Percentiles rank a stretch among this genome's conserved stretches.
phyloP scores from a whole-genome alignment of 2,888 invertebrate species.

The Ditylenchus weischeri region DNA sequence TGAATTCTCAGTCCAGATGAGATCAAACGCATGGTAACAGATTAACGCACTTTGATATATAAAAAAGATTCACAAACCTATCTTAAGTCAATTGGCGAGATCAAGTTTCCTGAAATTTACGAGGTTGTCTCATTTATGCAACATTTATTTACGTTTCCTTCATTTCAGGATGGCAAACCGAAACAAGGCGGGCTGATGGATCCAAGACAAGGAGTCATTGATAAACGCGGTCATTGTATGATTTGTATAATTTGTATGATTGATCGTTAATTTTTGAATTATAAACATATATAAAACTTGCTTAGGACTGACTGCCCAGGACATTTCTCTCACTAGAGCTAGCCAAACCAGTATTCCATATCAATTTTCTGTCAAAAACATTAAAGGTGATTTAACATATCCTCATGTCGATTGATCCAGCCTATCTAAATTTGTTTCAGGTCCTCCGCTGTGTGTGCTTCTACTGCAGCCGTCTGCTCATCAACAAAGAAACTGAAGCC shows the following conservation, averaged over 20 bases:
- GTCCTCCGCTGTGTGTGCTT: constrained; percentile 97
- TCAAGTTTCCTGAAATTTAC: too few species aligned
- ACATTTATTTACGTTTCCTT: too few species aligned
- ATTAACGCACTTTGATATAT: too few species aligned
- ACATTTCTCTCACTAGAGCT: constrained; percentile 97
- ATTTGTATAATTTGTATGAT: constrained; percentile 87
- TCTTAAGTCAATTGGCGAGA: too few species aligned
- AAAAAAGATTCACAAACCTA: too few species aligned
- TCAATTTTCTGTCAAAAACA: constrained; percentile 93
- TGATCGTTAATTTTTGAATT: too few species aligned
- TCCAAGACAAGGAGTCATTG: constrained; percentile 94
- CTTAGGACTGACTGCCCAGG: constrained; percentile 85
- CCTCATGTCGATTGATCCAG: neutral
- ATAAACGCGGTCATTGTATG: constrained; percentile 74
- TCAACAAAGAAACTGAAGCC: constrained; percentile 87
- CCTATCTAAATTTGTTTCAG: constrained; percentile 31
- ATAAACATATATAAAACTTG: too few species aligned
- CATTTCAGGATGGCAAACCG: constrained; percentile 86
- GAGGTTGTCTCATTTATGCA: too few species aligned
- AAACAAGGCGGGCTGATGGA: constrained; percentile 98
- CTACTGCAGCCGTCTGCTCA: constrained; percentile 92
- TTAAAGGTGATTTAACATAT: constrained; percentile 68
- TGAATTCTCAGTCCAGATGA: too few species aligned
- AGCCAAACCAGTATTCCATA: constrained; percentile 96
- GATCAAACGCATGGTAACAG: too few species aligned